Percentiles rank a stretch among this genome's conserved stretches.
Conservation (phyloP, 2,113 vertebrate species). For the Paramisgurnus dabryanus region DNA sequence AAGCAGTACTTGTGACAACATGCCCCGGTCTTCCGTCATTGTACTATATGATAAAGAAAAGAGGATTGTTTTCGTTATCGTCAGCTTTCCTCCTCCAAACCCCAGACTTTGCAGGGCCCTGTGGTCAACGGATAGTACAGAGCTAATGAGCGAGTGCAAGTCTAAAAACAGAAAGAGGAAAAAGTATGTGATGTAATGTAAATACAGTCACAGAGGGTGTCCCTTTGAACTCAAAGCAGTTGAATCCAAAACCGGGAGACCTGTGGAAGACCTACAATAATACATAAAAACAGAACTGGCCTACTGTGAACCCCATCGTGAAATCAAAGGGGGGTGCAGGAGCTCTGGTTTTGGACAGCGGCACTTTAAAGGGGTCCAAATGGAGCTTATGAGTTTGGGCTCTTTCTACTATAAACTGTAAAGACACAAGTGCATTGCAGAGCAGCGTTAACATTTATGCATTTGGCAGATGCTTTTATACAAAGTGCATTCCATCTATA, state of each 20-base stretch:
- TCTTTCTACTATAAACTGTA: neutral
- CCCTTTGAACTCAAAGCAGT: conserved; percentile 52
- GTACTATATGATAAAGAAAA: neutral
- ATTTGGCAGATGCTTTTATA: too few species aligned
- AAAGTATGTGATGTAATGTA: conserved; percentile 45
- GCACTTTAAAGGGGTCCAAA: neutral
- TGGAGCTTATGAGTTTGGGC: neutral
- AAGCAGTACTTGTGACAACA: neutral
- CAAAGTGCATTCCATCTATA: too few species aligned
- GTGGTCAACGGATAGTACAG: conserved; percentile 57
- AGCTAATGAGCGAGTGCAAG: conserved; percentile 46
- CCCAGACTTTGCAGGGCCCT: conserved; percentile 15
- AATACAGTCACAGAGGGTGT: conserved; percentile 48
- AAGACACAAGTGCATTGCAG: neutral
- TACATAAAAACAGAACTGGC: conserved; percentile 60
- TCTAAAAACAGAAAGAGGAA: conserved; percentile 54
- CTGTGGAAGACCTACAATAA: conserved; percentile 66
- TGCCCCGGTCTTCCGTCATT: neutral
- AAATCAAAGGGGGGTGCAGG: conserved; percentile 52
- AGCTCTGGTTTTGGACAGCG: conserved; percentile 34
- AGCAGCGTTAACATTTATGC: too few species aligned
- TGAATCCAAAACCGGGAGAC: conserved; percentile 61
- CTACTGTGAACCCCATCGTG: conserved; percentile 48
- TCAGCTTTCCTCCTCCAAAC: conserved; percentile 44
- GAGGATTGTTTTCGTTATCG: conserved; percentile 39